A percentile compares a stretch with the other conserved stretches of the same genome.
phyloP scores from a whole-genome alignment of 2,888 invertebrate species.

The Orgyia antiqua region DNA sequence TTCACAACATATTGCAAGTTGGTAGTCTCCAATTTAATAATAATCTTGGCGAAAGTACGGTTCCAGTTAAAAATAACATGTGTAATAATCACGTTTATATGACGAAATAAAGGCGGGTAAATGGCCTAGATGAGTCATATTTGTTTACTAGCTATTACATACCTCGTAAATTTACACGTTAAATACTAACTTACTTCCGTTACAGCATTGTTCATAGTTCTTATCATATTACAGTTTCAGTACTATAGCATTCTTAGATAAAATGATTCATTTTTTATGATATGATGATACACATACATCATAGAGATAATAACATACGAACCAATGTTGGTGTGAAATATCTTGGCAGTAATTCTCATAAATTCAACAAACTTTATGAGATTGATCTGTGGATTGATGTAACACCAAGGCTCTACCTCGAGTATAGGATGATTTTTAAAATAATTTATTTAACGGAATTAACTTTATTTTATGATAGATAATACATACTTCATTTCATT shows the following conservation, averaged over 20 bases:
- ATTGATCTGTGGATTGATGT: no score
- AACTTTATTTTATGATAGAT: no score
- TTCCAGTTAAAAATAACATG: background rate
- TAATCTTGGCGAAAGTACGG: slow-evolving; percentile 23
- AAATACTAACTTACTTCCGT: slow-evolving; percentile 30
- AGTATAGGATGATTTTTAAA: no score
- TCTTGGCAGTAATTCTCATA: no score
- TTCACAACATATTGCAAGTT: slow-evolving; percentile 2
- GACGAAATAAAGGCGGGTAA: slow-evolving; percentile 4
- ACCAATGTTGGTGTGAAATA: no score
- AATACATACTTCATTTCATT: no score
- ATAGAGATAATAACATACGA: no score
- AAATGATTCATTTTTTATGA: no score
- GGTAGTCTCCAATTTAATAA: slow-evolving; percentile 4
- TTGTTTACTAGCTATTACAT: slow-evolving; percentile 24
- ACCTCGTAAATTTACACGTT: slow-evolving; percentile 18
- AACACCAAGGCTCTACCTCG: no score
- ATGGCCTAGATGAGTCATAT: slow-evolving; percentile 26
- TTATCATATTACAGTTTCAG: slow-evolving; percentile 37
- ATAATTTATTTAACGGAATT: no score
- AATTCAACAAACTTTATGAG: no score
- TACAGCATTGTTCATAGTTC: slow-evolving; percentile 29
- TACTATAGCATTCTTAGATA: slow-evolving; percentile 23
- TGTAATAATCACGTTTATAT: background rate
- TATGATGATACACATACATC: no score